Base-by-base conservation (phyloP, 2,888 invertebrate genomes). In the Eurytoma adleriae region DNA sequence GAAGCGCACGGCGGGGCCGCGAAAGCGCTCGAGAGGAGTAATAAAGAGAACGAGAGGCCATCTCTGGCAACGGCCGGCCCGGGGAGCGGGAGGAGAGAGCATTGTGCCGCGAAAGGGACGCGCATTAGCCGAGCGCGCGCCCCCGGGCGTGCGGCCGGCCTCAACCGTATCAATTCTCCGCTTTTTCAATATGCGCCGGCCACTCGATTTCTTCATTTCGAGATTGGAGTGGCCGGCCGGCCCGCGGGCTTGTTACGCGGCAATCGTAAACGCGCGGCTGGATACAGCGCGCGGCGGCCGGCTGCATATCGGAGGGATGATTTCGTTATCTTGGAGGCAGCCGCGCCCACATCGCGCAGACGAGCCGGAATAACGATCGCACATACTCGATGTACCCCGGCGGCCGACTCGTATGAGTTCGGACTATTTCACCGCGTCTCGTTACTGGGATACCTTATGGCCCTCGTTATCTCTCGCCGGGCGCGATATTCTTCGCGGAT, bases 381-480 rank as follows among this genome's bases (percentile, higher is more conserved):
- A 54, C 10, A 40, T 10, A 40, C 81, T 80, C 79, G 79, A 83
- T 78, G 81, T 75, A 80, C 79, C 83, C 77, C 67, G 78, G 24
- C 57, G 20, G 40, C 12, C 56, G 4, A 56, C 76, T 68, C 48
- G 69, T 57, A 67, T 24, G 56, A 72, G 72, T 72, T 52, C 52
- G 62, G 56, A 69, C 71, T 77, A 52, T 70, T 77, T 59, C 70
- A 64, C 30, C 62, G 74, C 69, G 69, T 82, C 86, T 86, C 86
- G 86, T 88, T 87, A 87, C 83, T 83, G 77, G 81, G 79, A 83
- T 80, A 84, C 74, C 84, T 86, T 85, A 83, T 85, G 85, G 83
- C 84, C 24, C 86, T 88, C 86, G 86, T 88, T 88, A 87, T 88
- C 85, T 84, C 84, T 78, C 20, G 20, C 27, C 50, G 59, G 67